Base-by-base conservation (phyloP, 2,888 invertebrate genomes). In the Pecten maximus region DNA sequence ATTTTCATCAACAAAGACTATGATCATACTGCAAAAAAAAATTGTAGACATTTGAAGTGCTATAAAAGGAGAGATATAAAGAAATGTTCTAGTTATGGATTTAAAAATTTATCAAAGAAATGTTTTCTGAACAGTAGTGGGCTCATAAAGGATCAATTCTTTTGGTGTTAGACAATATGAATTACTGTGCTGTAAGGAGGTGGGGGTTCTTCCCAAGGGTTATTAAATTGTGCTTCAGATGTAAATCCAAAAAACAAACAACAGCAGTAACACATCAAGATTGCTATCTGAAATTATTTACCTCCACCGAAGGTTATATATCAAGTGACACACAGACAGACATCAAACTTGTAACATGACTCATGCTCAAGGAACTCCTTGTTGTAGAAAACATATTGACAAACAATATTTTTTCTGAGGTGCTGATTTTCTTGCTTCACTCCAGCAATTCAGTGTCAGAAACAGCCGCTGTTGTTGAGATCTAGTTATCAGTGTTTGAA, bases 301-400 rank as follows among this genome's bases (percentile, higher is more conserved):
- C 35, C 28, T 12, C 74, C 28, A 74, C 12, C 12, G 23, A 74
- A 10, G 12, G 28, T 35, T 15, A 35, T 28, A 35, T 35, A 74
- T 74, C 74, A 4, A 10, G 28, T 74, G 74, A 74, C 74, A 74
- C 35, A 74, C 35, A 74, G 35, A 74, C 35, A 28, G 74, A 74
- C 74, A 35, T 6, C 35, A 35, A 74, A 35, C 35, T 74, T 28
- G 74, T 74, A 74, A 74, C 35, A 35, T 74, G 74, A 74, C 74
- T 74, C 74, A 74, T 35, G 74, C 74, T 74, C 8, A 10, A 74
- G 35, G 74, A 74, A 74, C 74, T 74, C 74, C 74, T 35, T 74
- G 74, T 35, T 74, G 74, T 74, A 8, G 74, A 74, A 74, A 35
- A 74, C 15, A 74, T 74, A 74, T 74, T 74, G 74, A 74, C 74